Conservation (phyloP, 2,888 invertebrate genomes). For the Drosophila glabriapex region DNA sequence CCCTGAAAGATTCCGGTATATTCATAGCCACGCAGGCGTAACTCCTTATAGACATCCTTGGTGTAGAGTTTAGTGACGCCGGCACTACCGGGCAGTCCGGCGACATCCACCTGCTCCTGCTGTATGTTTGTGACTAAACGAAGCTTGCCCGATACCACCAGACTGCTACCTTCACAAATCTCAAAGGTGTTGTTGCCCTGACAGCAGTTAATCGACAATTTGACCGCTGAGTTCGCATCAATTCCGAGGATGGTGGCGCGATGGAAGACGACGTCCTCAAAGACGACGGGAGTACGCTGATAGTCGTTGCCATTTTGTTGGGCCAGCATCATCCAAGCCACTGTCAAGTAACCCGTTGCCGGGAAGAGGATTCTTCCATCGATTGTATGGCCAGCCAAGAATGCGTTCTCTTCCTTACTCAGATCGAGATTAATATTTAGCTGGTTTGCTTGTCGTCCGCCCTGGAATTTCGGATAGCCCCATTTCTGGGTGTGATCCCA, state of each 20-base stretch:
- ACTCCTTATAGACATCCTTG: slow-evolving; percentile 94
- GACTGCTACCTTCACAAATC: slow-evolving; percentile 93
- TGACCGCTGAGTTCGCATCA: slow-evolving; percentile 91
- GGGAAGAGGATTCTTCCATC: slow-evolving; percentile 98
- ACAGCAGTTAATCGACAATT: slow-evolving; percentile 92
- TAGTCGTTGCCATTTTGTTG: slow-evolving; percentile 90
- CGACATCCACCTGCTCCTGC: slow-evolving; percentile 88
- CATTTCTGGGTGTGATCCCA: slow-evolving; percentile 98
- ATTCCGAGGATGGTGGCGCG: slow-evolving; percentile 97
- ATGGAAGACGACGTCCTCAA: slow-evolving; percentile 96
- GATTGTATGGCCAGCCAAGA: slow-evolving; percentile 94
- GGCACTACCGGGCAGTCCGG: slow-evolving; percentile 85
- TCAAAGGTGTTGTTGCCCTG: slow-evolving; percentile 94
- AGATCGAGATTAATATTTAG: slow-evolving; percentile 91
- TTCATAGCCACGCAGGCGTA: slow-evolving; percentile 94
- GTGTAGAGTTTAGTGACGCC: slow-evolving; percentile 86
- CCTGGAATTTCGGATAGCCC: slow-evolving; percentile 92
- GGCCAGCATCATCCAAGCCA: slow-evolving; percentile 95
- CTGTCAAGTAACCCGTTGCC: slow-evolving; percentile 95
- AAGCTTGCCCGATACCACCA: slow-evolving; percentile 93
- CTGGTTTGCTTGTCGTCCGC: slow-evolving; percentile 89
- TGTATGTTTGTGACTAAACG: slow-evolving; percentile 88
- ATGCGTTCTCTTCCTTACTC: slow-evolving; percentile 90
- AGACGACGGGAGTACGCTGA: slow-evolving; percentile 92
- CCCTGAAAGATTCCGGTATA: slow-evolving; percentile 94